Conservation (phyloP, 2,113 vertebrate species). For the Mus pahari region DNA sequence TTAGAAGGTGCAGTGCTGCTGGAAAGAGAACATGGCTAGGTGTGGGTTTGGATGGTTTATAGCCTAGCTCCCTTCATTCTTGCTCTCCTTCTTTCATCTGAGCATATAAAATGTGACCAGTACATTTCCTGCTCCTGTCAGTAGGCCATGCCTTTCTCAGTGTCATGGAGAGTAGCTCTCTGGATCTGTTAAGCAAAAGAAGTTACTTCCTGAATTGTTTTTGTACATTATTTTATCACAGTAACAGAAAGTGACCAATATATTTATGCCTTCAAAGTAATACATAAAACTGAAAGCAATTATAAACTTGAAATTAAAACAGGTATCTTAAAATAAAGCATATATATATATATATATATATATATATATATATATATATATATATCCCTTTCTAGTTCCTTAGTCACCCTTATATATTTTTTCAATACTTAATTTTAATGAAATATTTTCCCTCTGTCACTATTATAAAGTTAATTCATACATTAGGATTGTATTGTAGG, state of each 20-base stretch:
- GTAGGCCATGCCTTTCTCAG: background rate
- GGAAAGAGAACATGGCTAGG: rapidly evolving
- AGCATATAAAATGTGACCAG: background rate
- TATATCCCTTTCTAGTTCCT: too few species aligned
- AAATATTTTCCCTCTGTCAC: background rate
- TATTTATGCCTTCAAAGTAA: background rate
- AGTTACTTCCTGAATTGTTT: background rate
- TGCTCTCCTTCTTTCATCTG: background rate
- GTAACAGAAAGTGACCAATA: background rate
- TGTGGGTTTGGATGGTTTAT: background rate
- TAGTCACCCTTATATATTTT: background rate
- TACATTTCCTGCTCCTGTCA: background rate
- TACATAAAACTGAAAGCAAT: background rate
- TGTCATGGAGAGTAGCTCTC: background rate
- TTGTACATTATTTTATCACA: background rate
- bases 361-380: too few species aligned
- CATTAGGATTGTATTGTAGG: background rate
- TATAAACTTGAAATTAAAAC: background rate
- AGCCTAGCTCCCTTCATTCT: background rate
- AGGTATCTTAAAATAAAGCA: background rate
- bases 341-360: too few species aligned
- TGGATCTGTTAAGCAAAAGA: background rate
- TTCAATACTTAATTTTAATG: background rate
- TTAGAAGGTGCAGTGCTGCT: background rate
- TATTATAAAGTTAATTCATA: background rate